Base-by-base conservation (phyloP, 2,888 invertebrate species). In the Oligia strigilis region DNA sequence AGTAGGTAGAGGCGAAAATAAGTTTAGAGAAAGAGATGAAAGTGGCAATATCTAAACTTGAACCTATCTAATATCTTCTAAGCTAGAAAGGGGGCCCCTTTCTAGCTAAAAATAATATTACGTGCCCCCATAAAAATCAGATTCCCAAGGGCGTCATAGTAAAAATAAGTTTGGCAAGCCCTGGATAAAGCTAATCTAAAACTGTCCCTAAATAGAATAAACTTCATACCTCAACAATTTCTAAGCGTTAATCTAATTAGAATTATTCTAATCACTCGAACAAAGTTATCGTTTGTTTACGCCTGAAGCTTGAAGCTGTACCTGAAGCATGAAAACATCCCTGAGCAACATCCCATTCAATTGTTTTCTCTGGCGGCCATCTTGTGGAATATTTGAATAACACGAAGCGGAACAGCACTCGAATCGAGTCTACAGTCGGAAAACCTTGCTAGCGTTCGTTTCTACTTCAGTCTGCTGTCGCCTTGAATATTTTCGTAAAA, bases 251-350 rank as follows among this genome's bases (percentile, higher is more conserved):
- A 77, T 82, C 60, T 82, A 73, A 83, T 78, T 83, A 86, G 14
- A 72, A 84, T 83, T 86, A 86, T 86, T 87, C 75, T 78, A 83
- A 84, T 78, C 40, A 74, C 67, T 75, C 23, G 19, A 74, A 77
- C 43, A 74, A 77, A 82, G 70, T 75, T 73, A 70, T 78, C 13
- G 49, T 71, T 82, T 73, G 75, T 75, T 86, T 55, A 82, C 66
- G 66, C 65, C 55, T 65, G 13, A 23, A 76, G 43, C 29, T 29
- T 29, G 29, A 29, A 29, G 29, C 29, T 29, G 29, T 29, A 29
- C 62, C 40, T 58, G 13, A 43, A 78, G 36, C 55, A 43, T 17
- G 23, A 29, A 64, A 75, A 78, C 36, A 79, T 43, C 14, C 9
- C 52, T 46, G 13, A 8, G 46, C 40, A 40, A 40, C 40, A 40